Evolutionary conservation across 2,888 invertebrate genomes (phyloP).

Genomic region (Drosophila kambysellisi): DNA sequence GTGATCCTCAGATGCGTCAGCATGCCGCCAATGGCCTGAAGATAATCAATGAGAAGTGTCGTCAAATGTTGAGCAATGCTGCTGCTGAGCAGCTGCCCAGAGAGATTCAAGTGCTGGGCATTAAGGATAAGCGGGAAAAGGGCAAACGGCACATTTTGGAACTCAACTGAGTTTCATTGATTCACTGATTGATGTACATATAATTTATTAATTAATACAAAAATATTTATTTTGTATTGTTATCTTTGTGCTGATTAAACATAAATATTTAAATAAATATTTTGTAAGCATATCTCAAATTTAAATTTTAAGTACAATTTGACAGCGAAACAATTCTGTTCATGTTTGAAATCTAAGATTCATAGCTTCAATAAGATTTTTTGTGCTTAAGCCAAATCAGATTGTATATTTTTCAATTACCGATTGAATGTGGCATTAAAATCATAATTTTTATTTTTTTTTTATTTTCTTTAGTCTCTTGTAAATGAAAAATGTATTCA

Average conservation of each 20-base stretch:
- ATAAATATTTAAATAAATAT: not conserved
- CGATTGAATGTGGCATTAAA: too few relatives aligned
- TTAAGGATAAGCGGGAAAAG: slow-evolving; percentile 61
- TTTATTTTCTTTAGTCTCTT: not conserved
- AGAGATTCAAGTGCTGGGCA: slow-evolving; percentile 82
- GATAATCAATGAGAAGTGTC: slow-evolving; percentile 80
- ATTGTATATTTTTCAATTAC: not conserved
- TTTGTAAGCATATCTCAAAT: not conserved
- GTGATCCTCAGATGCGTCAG: slow-evolving; percentile 80
- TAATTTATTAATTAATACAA: not conserved
- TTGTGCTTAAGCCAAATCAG: not conserved
- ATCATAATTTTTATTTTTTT: not conserved
- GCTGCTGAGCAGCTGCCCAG: slow-evolving; percentile 70
- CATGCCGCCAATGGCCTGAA: slow-evolving; percentile 84
- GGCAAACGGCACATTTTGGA: slow-evolving; percentile 76
- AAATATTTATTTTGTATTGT: not conserved
- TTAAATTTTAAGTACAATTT: too few relatives aligned
- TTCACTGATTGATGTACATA: not conserved
- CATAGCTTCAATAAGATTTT: not conserved
- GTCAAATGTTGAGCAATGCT: slow-evolving; percentile 70
- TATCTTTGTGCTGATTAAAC: not conserved
- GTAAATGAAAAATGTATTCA: not conserved
- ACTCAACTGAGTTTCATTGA: slow-evolving; percentile 35
- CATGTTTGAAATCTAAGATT: not conserved
- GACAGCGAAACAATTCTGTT: too few relatives aligned